phyloP scores from a whole-genome alignment of 2,113 vertebrate genomes.

The Vicugna pacos region DNA sequence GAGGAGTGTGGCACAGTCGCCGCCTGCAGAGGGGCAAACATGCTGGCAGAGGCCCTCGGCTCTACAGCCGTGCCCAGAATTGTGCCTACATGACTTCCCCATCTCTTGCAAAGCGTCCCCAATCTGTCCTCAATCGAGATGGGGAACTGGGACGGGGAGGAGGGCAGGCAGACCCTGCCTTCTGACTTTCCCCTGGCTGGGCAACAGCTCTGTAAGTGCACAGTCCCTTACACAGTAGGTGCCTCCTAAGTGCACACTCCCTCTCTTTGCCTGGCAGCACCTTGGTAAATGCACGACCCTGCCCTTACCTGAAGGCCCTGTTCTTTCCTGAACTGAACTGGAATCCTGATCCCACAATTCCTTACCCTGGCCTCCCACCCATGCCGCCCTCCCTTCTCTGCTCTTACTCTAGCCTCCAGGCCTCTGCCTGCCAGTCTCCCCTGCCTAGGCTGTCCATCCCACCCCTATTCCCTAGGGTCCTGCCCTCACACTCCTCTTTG shows the following conservation, averaged over 20 bases:
- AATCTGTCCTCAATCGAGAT: not conserved
- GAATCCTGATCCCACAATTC: not conserved
- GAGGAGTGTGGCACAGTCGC: slow-evolving; percentile 95
- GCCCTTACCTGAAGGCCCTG: not conserved
- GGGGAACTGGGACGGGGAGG: not conserved
- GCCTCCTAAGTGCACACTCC: not conserved
- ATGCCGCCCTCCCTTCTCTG: too few species aligned
- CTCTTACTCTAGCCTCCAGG: too few species aligned
- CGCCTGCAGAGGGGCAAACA: slow-evolving; percentile 85
- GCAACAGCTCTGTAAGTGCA: not conserved
- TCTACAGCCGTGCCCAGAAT: not conserved
- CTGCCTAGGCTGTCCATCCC: not conserved
- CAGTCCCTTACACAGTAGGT: not conserved
- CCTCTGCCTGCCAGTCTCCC: not conserved
- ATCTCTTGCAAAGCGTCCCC: not conserved
- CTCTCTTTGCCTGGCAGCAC: not conserved
- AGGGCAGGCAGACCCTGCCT: not conserved
- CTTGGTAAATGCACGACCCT: not conserved
- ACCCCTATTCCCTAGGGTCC: too few species aligned
- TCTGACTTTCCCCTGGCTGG: not conserved
- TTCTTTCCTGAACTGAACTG: not conserved
- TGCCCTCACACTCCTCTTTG: not conserved
- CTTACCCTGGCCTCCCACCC: not conserved
- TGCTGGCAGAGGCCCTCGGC: not conserved
- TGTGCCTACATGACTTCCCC: not conserved